A percentile compares a stretch with the other conserved stretches of the same genome.
phyloP scores from a whole-genome alignment of 2,797 vertebrate species.

The Sebastes minor region DNA sequence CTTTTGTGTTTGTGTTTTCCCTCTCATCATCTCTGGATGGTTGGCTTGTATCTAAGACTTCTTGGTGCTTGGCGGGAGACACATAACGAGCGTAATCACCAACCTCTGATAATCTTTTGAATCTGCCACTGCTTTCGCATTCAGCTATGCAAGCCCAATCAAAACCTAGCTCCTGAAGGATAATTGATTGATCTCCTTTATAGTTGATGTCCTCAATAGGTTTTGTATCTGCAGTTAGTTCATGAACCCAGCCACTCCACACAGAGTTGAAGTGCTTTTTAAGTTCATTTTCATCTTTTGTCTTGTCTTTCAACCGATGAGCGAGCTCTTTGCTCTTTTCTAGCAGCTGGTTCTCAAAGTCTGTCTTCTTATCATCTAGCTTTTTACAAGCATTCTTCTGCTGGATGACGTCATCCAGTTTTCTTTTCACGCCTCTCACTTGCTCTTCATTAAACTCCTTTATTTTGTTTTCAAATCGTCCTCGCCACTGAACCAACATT shows the following conservation, averaged over 20 bases:
- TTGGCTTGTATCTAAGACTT: too few relatives aligned
- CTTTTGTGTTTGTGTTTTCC: too few relatives aligned
- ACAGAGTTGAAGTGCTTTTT: neutral
- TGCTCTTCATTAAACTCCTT: slow-evolving; percentile 21
- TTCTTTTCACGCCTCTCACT: neutral
- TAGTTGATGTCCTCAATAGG: slow-evolving; percentile 10
- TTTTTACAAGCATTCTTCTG: slow-evolving; percentile 33
- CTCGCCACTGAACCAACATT: slow-evolving; percentile 42
- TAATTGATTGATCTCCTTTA: accelerated
- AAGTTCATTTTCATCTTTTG: slow-evolving; percentile 9
- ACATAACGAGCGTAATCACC: slow-evolving; percentile 1
- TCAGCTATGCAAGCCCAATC: neutral
- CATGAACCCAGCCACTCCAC: neutral
- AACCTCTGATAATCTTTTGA: neutral
- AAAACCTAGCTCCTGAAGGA: neutral
- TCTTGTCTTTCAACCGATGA: neutral
- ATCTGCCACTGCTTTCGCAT: neutral
- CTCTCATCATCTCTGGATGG: too few relatives aligned
- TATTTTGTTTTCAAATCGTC: slow-evolving; percentile 27
- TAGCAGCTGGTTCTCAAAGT: neutral
- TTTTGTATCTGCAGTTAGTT: slow-evolving; percentile 15
- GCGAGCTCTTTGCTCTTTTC: slow-evolving; percentile 42
- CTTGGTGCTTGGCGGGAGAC: neutral
- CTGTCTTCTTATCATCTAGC: slow-evolving; percentile 11
- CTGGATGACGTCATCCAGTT: slow-evolving; percentile 46